These are phyloP conservation scores for Dolichopus griseipennis DNA, from an alignment of 2,888 invertebrate species.

Conservation along the genomic window DNA sequence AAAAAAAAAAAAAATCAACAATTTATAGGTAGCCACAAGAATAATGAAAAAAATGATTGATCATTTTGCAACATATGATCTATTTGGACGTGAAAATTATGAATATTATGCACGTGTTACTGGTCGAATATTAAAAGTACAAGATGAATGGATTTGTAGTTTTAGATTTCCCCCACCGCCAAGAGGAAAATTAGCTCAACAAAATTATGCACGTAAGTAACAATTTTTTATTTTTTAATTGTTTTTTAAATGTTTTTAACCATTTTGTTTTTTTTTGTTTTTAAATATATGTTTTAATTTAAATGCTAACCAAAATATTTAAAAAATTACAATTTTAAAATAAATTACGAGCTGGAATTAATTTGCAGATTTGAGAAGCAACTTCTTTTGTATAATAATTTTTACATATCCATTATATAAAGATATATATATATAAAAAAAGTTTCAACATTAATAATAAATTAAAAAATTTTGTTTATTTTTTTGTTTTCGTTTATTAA, in stretches of 20 bases:
- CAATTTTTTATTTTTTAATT: neutral
- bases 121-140: conserved; percentile 81
- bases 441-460: too few species aligned
- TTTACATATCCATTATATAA: too few species aligned
- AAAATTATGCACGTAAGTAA: conserved; percentile 56
- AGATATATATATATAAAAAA: too few species aligned
- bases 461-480: too few species aligned
- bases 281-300: too few species aligned
- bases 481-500: too few species aligned
- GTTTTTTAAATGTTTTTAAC: neutral
- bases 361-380: too few species aligned
- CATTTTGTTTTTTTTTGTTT: neutral
- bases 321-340: too few species aligned
- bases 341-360: too few species aligned
- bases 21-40: conserved; percentile 74
- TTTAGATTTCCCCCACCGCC: conserved; percentile 79
- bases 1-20: neutral
- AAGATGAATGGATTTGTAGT: conserved; percentile 93
- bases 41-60: conserved; percentile 97
- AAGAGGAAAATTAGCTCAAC: conserved; percentile 53
- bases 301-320: too few species aligned
- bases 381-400: too few species aligned
- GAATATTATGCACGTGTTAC: conserved; percentile 93
- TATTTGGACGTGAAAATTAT: conserved; percentile 90
- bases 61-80: conserved; percentile 89